A percentile compares a stretch with the other conserved stretches of the same genome.
phyloP scores from a whole-genome alignment of 2,113 vertebrate genomes.

The Leuciscus idus region DNA sequence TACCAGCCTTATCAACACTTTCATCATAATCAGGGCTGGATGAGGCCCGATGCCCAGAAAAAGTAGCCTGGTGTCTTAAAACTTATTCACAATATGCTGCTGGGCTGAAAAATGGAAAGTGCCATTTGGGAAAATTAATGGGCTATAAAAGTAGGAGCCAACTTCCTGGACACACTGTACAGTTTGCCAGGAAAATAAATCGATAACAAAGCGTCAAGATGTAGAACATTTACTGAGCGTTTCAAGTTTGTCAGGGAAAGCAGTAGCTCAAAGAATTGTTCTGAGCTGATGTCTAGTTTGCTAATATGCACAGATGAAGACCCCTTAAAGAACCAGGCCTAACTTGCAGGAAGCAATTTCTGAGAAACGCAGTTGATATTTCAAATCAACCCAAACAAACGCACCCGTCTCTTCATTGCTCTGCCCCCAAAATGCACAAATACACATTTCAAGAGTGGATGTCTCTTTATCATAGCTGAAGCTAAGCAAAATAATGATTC shows the following conservation, averaged over 20 bases:
- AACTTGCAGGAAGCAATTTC: no score
- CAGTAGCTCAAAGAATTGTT: not conserved
- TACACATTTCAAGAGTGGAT: no score
- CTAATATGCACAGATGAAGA: not conserved
- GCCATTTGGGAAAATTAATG: constrained; percentile 48
- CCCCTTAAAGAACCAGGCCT: not conserved
- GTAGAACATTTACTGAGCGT: constrained; percentile 5
- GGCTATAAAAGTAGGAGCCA: constrained; percentile 40
- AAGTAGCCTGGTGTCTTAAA: constrained; percentile 9
- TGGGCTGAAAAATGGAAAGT: constrained; percentile 13
- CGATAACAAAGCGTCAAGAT: constrained; percentile 28
- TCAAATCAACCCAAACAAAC: no score
- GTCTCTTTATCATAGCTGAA: no score
- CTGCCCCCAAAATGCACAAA: no score
- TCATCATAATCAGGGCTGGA: constrained; percentile 33
- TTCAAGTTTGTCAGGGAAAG: constrained; percentile 28
- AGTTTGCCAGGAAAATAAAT: constrained; percentile 38
- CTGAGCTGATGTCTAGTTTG: not conserved
- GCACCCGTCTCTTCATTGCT: no score
- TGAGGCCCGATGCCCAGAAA: constrained; percentile 13
- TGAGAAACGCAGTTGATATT: no score
- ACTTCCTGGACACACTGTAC: constrained; percentile 37
- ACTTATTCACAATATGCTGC: constrained; percentile 26
- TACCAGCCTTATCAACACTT: constrained; percentile 46
- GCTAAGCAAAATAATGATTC: no score